phyloP scores from a whole-genome alignment of 2,888 invertebrate species.

The Ditula angustiorana region DNA sequence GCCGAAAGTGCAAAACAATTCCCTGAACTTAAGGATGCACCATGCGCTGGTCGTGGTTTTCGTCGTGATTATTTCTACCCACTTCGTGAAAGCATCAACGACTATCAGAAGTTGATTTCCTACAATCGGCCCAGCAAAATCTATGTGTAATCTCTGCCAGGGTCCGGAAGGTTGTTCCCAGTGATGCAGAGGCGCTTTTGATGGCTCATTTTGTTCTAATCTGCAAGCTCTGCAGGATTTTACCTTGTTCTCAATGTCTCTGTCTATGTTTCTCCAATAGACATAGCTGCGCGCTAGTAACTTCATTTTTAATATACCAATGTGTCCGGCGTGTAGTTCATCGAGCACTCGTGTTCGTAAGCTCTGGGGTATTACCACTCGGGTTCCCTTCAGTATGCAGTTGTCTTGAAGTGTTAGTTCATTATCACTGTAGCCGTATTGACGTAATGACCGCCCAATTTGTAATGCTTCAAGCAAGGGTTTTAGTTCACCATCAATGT shows the following conservation, averaged over 20 bases:
- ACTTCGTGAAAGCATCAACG: background rate
- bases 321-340: constrained; percentile 41
- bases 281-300: constrained; percentile 38
- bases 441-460: background rate
- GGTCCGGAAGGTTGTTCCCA: background rate
- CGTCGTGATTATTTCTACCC: background rate
- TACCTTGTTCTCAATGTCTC: constrained; percentile 31
- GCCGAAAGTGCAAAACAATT: too few relatives aligned
- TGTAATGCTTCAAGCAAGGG: constrained; percentile 23
- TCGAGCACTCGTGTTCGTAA: constrained; percentile 14
- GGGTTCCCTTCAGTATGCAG: constrained; percentile 39
- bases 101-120: background rate
- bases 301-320: constrained; percentile 51
- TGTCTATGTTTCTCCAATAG: constrained; percentile 45
- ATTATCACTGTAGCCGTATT: constrained; percentile 26
- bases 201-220: background rate
- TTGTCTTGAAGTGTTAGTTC: constrained; percentile 42
- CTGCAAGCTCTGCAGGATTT: background rate
- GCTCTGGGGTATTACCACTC: constrained; percentile 27
- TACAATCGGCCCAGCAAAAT: too few relatives aligned
- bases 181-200: background rate
- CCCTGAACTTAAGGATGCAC: too few relatives aligned
- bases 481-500: constrained; percentile 28
- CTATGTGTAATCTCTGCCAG: background rate
- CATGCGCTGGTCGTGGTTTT: background rate